Conservation (phyloP, 1,140 invertebrate species). For the Polypedilum pembai region DNA sequence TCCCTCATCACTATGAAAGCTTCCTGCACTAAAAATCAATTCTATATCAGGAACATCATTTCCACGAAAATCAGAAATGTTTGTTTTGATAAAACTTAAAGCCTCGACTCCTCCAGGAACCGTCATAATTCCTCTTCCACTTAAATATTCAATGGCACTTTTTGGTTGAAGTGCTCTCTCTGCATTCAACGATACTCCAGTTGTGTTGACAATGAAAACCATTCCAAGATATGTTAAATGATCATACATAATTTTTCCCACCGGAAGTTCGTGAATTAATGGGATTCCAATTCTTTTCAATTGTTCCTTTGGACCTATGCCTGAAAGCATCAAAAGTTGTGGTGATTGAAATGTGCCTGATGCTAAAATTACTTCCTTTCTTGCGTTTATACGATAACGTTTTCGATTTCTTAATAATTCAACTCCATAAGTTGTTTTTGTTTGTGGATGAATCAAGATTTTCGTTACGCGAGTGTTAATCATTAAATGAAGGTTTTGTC, state of each 20-base stretch:
- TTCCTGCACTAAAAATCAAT: constrained; percentile 49
- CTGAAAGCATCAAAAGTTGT: constrained; percentile 73
- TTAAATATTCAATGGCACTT: constrained; percentile 44
- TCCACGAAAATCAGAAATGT: constrained; percentile 43
- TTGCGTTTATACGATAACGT: constrained; percentile 46
- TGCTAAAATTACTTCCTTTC: constrained; percentile 61
- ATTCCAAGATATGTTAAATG: constrained; percentile 62
- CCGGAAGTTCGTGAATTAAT: constrained; percentile 55
- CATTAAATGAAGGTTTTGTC: constrained; percentile 59
- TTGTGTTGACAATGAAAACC: constrained; percentile 50
- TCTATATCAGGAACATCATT: constrained; percentile 53
- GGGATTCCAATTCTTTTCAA: constrained; percentile 59
- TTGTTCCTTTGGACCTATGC: constrained; percentile 61
- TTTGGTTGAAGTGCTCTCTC: constrained; percentile 43
- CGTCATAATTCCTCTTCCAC: constrained; percentile 48
- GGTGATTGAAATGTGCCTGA: constrained; percentile 72
- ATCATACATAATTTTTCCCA: constrained; percentile 65
- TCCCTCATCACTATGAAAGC: constrained; percentile 56
- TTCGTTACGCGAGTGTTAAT: constrained; percentile 51
- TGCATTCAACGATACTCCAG: constrained; percentile 44
- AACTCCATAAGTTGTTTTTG: constrained; percentile 55
- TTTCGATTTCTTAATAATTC: constrained; percentile 49
- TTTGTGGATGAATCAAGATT: constrained; percentile 51
- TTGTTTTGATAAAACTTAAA: constrained; percentile 55
- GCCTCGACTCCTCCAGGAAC: constrained; percentile 55